Percentiles rank a stretch among this genome's conserved stretches.
Conservation (phyloP, 64 coral and sea anemone species). For the Dendronephthya gigantea region DNA sequence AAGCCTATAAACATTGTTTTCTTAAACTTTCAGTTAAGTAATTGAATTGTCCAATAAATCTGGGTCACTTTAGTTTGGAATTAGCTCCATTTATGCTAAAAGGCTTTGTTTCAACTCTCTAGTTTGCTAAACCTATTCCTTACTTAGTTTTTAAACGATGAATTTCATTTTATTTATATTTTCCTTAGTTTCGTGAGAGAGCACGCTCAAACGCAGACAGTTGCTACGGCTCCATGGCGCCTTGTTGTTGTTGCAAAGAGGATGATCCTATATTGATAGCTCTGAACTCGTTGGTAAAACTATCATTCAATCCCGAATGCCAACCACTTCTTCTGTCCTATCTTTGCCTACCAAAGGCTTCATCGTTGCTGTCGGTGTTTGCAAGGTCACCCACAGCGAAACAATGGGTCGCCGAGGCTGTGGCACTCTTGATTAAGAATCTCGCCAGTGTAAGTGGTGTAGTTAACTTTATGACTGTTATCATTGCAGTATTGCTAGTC, state of each 20-base stretch:
- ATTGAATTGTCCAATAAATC: no score
- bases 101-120: no score
- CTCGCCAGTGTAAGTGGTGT: slow-evolving; percentile 77
- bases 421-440: slow-evolving; percentile 83
- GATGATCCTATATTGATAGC: slow-evolving; percentile 59
- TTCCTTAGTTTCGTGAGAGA: background rate
- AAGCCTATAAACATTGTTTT: no score
- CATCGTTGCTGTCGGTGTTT: slow-evolving; percentile 53
- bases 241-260: background rate
- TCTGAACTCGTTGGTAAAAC: slow-evolving; percentile 60
- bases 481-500: no score
- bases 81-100: no score
- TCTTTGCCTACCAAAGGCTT: slow-evolving; percentile 84
- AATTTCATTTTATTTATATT: background rate
- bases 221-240: background rate
- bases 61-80: no score
- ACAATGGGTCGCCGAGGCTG: slow-evolving; percentile 49
- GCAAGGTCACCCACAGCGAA: slow-evolving; percentile 41
- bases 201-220: background rate
- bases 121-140: no score
- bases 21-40: no score
- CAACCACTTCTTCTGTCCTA: slow-evolving; percentile 73
- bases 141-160: no score
- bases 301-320: slow-evolving; percentile 93
- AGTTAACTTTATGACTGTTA: background rate